These are phyloP conservation scores for Pseudopipra pipra DNA, from an alignment of 2,113 vertebrate species.

Conservation along the genomic window DNA sequence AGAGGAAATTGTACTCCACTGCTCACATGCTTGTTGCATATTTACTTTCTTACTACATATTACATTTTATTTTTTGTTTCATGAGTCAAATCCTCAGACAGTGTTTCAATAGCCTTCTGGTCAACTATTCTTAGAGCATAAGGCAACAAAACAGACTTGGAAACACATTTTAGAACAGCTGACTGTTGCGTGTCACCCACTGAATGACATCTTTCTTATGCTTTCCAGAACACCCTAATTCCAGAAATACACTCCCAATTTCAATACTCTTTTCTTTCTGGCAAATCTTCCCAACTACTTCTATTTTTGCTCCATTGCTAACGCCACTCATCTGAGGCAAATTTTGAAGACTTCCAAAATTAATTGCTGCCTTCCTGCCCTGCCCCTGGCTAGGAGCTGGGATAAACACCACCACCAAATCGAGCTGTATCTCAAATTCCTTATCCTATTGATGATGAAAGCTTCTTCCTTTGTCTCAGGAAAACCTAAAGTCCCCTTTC, in stretches of 20 bases:
- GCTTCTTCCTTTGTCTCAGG: neutral
- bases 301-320: neutral
- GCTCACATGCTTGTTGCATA: neutral
- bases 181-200: neutral
- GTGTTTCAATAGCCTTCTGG: neutral
- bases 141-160: neutral
- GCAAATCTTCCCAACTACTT: slow-evolving; percentile 3
- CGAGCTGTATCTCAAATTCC: neutral
- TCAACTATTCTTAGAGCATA: neutral
- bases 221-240: slow-evolving; percentile 15
- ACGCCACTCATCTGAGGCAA: slow-evolving; percentile 20
- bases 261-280: neutral
- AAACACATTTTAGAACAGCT: slow-evolving; percentile 7
- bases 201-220: neutral
- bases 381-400: slow-evolving; percentile 31
- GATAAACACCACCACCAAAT: neutral
- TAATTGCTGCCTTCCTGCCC: slow-evolving; percentile 28
- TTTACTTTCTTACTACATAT: neutral
- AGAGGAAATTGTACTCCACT: neutral
- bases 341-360: slow-evolving; percentile 44
- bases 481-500: neutral
- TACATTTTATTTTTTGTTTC: neutral
- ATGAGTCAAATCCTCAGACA: neutral
- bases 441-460: neutral
- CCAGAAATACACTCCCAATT: neutral